These are phyloP conservation scores for Amniataba percoides DNA, from an alignment of 2,797 vertebrate species.

Conservation along the genomic window DNA sequence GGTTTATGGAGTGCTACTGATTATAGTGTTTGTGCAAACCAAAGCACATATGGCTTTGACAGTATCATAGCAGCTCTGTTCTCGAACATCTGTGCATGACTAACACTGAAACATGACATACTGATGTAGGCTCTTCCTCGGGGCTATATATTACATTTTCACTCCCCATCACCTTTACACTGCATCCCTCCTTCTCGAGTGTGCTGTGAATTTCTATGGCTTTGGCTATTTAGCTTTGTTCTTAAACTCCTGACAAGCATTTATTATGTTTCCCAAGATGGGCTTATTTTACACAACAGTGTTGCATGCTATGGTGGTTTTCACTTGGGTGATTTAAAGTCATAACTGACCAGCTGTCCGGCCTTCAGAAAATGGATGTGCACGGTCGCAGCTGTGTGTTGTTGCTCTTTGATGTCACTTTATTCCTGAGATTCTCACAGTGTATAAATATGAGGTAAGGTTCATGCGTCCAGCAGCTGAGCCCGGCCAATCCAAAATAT, in stretches of 20 bases:
- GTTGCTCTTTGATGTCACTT: slow-evolving; percentile 63
- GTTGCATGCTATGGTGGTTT: slow-evolving; percentile 59
- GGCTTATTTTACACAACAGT: slow-evolving; percentile 58
- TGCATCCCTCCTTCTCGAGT: slow-evolving; percentile 37
- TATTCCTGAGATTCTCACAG: slow-evolving; percentile 60
- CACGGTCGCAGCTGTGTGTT: slow-evolving; percentile 55
- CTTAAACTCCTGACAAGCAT: slow-evolving; percentile 57
- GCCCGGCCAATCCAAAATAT: slow-evolving; percentile 18
- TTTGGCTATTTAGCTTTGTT: slow-evolving; percentile 57
- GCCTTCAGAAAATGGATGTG: slow-evolving; percentile 43
- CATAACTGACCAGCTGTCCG: slow-evolving; percentile 54
- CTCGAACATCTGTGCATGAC: slow-evolving; percentile 80
- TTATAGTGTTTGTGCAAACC: slow-evolving; percentile 81
- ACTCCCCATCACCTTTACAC: slow-evolving; percentile 58
- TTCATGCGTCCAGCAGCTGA: slow-evolving; percentile 34
- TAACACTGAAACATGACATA: slow-evolving; percentile 72
- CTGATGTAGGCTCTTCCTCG: slow-evolving; percentile 64
- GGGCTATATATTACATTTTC: slow-evolving; percentile 66
- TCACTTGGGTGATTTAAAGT: slow-evolving; percentile 55
- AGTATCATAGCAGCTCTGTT: slow-evolving; percentile 65
- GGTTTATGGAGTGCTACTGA: slow-evolving; percentile 79
- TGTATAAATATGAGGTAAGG: slow-evolving; percentile 42
- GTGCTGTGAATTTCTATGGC: slow-evolving; percentile 39
- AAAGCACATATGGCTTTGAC: slow-evolving; percentile 71
- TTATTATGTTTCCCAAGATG: slow-evolving; percentile 57